Percentiles rank a stretch among this genome's conserved stretches.
Conservation (phyloP, 2,888 invertebrate species). For the Liposcelis brunnea region DNA sequence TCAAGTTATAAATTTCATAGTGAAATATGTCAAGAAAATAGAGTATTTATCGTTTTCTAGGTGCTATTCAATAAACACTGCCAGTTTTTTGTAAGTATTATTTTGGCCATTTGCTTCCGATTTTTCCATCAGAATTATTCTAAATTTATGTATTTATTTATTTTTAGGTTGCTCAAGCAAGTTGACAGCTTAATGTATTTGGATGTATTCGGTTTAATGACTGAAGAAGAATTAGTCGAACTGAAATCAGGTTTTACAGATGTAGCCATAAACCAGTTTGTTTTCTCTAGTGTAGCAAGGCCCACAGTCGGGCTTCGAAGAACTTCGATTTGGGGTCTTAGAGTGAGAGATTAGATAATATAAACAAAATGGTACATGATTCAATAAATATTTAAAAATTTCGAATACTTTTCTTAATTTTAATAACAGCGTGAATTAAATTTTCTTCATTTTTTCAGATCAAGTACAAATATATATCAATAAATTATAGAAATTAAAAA, state of each 20-base stretch:
- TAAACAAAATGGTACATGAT: too few relatives aligned
- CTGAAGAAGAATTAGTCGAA: slow-evolving; percentile 30
- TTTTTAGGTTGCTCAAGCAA: slow-evolving; percentile 35
- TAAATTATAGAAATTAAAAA: too few relatives aligned
- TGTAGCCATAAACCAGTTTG: slow-evolving; percentile 53
- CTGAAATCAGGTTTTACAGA: slow-evolving; percentile 34
- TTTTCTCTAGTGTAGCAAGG: slow-evolving; percentile 70
- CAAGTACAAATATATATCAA: too few relatives aligned
- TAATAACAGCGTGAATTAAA: too few relatives aligned
- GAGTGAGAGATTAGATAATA: slow-evolving; percentile 57
- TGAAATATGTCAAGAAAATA: slow-evolving; percentile 36
- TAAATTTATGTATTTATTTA: too few relatives aligned
- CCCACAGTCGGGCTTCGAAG: slow-evolving; percentile 76
- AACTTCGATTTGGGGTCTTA: slow-evolving; percentile 78
- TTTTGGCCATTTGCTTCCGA: too few relatives aligned
- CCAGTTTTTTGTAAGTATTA: slow-evolving; percentile 49
- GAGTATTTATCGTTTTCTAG: slow-evolving; percentile 65
- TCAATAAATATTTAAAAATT: too few relatives aligned
- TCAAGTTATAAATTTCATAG: slow-evolving; percentile 37
- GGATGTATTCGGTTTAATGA: slow-evolving; percentile 68
- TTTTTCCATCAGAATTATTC: slow-evolving; percentile 5
- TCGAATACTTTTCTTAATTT: too few relatives aligned
- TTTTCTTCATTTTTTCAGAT: too few relatives aligned
- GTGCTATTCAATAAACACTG: slow-evolving; percentile 58
- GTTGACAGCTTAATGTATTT: slow-evolving; percentile 50